A percentile compares a stretch with the other conserved stretches of the same genome.
These are phyloP conservation scores for Chloroceryle aenea DNA, from an alignment of 2,113 vertebrate genomes.

Conservation along the genomic window DNA sequence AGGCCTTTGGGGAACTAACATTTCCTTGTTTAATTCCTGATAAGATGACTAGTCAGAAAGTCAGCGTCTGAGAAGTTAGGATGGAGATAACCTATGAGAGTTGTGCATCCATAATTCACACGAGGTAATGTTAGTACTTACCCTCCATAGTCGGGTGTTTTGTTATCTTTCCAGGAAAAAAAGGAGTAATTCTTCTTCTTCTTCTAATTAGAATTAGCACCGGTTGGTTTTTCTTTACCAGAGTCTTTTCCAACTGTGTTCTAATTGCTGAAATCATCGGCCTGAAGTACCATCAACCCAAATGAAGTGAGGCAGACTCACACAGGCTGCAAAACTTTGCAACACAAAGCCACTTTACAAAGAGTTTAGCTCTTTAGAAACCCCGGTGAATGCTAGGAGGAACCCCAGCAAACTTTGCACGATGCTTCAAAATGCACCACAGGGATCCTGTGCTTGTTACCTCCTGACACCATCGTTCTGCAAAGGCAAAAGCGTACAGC, in stretches of 20 bases:
- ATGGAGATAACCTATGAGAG: not conserved
- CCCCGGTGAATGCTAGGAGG: constrained; percentile 1
- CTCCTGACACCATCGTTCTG: not conserved
- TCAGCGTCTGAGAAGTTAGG: not conserved
- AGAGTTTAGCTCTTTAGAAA: constrained; percentile 32
- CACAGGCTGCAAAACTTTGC: constrained; percentile 15
- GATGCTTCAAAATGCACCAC: constrained; percentile 26
- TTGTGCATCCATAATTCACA: not conserved
- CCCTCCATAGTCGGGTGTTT: not conserved
- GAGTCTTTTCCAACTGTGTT: not conserved
- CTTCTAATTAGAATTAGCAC: too few relatives aligned
- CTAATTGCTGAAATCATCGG: constrained; percentile 37
- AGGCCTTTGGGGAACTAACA: not conserved
- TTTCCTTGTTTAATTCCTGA: not conserved
- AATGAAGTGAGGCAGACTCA: not conserved
- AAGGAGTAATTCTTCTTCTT: not conserved
- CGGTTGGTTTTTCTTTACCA: not conserved
- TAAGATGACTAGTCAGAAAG: not conserved
- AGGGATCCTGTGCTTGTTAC: not conserved
- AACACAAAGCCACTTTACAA: constrained; percentile 40
- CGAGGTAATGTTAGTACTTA: accelerated
- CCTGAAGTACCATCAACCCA: not conserved
- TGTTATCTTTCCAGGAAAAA: not conserved
- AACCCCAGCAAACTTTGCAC: constrained; percentile 17
- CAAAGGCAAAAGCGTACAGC: not conserved